These are phyloP conservation scores for Caenorhabditis drosophilae DNA, from an alignment of 2,888 invertebrate species.

Conservation along the genomic window DNA sequence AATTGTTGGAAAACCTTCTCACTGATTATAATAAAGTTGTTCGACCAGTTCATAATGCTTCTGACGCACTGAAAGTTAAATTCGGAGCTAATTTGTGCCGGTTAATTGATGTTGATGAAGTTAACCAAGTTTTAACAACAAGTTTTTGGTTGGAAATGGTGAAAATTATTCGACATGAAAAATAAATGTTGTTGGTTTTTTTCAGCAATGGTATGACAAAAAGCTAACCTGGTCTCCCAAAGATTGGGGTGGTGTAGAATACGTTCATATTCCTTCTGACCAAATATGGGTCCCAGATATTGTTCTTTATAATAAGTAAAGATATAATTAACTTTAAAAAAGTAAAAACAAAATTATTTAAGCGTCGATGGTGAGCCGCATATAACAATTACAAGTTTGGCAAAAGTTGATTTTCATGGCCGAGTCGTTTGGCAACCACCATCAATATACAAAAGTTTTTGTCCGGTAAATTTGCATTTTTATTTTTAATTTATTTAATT, in stretches of 20 bases:
- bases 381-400: conserved; percentile 52
- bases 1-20: conserved; percentile 47
- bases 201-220: conserved; percentile 85
- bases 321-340: background rate
- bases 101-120: conserved; percentile 58
- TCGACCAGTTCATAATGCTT: conserved; percentile 53
- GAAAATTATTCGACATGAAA: background rate
- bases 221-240: conserved; percentile 88
- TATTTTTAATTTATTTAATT: background rate
- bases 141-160: conserved; percentile 61
- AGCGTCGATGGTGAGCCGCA: conserved; percentile 61
- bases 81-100: conserved; percentile 55
- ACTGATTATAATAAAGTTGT: conserved; percentile 52
- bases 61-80: conserved; percentile 49
- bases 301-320: conserved; percentile 86
- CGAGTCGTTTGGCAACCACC: conserved; percentile 58
- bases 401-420: conserved; percentile 52
- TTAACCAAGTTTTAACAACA: conserved; percentile 57
- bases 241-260: conserved; percentile 91
- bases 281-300: conserved; percentile 96
- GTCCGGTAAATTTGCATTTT: conserved; percentile 32
- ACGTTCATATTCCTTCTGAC: conserved; percentile 91
- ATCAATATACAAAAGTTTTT: conserved; percentile 59
- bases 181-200: background rate
- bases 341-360: conserved; percentile 8